These are phyloP conservation scores for Atherix ibis DNA, from an alignment of 2,888 invertebrate genomes.

Conservation along the genomic window DNA sequence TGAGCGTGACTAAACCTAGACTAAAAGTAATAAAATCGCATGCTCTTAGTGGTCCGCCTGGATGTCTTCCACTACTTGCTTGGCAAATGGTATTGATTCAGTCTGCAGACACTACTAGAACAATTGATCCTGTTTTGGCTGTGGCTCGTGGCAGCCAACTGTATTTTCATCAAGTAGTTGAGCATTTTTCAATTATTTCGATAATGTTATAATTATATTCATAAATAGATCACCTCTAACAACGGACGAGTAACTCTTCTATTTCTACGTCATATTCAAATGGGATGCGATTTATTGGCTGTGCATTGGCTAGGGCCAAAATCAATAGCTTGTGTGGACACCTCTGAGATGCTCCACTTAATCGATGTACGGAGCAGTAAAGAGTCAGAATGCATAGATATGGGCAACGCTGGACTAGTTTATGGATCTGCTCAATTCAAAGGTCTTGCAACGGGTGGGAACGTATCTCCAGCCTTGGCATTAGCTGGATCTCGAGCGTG, in stretches of 20 bases:
- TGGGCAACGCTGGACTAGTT: slow-evolving; percentile 64
- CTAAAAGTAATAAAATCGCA: slow-evolving; percentile 65
- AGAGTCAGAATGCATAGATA: slow-evolving; percentile 68
- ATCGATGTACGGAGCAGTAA: slow-evolving; percentile 80
- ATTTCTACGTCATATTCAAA: slow-evolving; percentile 52
- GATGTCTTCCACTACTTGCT: slow-evolving; percentile 74
- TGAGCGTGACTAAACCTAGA: slow-evolving; percentile 59
- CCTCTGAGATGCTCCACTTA: slow-evolving; percentile 65
- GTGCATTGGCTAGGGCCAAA: slow-evolving; percentile 69
- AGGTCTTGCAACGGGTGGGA: slow-evolving; percentile 89
- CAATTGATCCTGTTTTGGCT: slow-evolving; percentile 73
- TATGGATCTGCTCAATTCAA: slow-evolving; percentile 75
- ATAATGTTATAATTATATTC: slow-evolving; percentile 2
- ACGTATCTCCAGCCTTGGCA: slow-evolving; percentile 53
- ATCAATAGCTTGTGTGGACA: slow-evolving; percentile 72
- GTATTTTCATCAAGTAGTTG: slow-evolving; percentile 72
- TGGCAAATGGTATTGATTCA: slow-evolving; percentile 87
- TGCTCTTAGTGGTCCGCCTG: slow-evolving; percentile 53
- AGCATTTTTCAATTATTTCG: slow-evolving; percentile 11
- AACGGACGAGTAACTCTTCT: slow-evolving; percentile 41
- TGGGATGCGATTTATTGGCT: slow-evolving; percentile 56
- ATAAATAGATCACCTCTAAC: slow-evolving; percentile 25
- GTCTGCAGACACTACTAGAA: slow-evolving; percentile 45
- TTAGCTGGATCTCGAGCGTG: slow-evolving; percentile 46
- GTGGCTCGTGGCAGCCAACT: slow-evolving; percentile 73